These are phyloP conservation scores for Asarcornis scutulata DNA, from an alignment of 2,113 vertebrate genomes.

Conservation along the genomic window DNA sequence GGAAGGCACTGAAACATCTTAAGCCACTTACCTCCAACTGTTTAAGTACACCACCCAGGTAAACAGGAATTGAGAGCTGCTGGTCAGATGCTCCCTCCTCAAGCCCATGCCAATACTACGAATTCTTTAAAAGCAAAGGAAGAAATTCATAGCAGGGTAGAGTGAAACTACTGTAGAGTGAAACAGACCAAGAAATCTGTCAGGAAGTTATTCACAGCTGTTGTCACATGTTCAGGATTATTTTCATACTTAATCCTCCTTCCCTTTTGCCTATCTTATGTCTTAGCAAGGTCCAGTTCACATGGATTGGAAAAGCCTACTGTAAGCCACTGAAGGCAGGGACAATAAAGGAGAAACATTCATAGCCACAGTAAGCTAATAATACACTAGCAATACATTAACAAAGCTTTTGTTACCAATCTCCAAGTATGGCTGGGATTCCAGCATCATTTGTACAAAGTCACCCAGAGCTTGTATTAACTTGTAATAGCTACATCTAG, in stretches of 20 bases:
- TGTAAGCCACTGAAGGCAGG: not conserved
- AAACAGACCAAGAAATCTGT: not conserved
- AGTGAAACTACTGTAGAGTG: not conserved
- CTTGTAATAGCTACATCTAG: not conserved
- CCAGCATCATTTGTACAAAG: not conserved
- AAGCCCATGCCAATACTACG: not conserved
- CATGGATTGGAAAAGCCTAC: not conserved
- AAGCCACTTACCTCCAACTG: not conserved
- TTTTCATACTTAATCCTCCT: constrained; percentile 1
- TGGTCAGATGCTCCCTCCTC: not conserved
- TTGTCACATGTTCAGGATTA: not conserved
- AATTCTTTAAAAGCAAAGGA: not conserved
- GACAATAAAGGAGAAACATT: not conserved
- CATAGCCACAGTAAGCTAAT: not conserved
- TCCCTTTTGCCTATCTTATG: not conserved
- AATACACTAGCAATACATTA: not conserved
- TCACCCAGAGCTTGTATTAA: not conserved
- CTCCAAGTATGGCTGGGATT: not conserved
- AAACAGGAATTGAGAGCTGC: not conserved
- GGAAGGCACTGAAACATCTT: not conserved
- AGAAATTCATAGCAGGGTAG: not conserved
- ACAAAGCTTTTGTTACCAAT: not conserved
- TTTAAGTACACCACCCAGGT: not conserved
- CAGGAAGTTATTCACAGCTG: not conserved
- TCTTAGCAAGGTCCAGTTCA: not conserved